Percentiles rank a stretch among this genome's conserved stretches.
Conservation (phyloP, 2,113 vertebrate species). For the Petroica traversi region DNA sequence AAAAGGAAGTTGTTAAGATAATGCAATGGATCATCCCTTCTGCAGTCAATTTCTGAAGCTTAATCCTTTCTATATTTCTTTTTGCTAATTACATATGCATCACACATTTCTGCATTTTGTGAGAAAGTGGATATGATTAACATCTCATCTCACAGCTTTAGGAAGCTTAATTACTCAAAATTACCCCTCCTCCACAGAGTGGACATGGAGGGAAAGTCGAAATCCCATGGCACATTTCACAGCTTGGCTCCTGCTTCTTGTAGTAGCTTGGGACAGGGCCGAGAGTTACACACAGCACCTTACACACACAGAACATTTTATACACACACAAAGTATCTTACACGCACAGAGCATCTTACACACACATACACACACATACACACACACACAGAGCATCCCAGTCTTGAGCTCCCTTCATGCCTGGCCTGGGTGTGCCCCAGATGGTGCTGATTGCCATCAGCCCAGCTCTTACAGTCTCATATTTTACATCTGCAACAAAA, state of each 20-base stretch:
- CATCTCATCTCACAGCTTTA: neutral
- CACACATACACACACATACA: too few species aligned
- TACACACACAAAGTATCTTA: too few species aligned
- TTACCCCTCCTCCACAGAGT: neutral
- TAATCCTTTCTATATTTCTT: neutral
- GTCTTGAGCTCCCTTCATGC: neutral
- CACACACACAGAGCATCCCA: too few species aligned
- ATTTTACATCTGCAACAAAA: neutral
- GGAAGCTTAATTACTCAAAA: neutral
- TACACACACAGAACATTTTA: too few species aligned
- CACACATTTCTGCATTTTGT: neutral
- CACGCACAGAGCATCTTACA: too few species aligned
- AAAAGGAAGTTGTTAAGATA: constrained; percentile 3
- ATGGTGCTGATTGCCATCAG: neutral
- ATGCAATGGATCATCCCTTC: neutral
- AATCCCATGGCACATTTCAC: neutral
- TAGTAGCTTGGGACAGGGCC: accelerated
- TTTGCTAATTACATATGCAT: neutral
- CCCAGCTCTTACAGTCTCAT: neutral
- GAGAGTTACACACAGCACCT: too few species aligned
- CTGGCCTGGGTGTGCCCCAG: too few species aligned
- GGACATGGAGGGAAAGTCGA: neutral
- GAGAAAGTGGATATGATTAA: neutral
- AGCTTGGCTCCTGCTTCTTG: neutral
- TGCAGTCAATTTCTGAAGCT: neutral